These are phyloP conservation scores for Polymixis flavicincta DNA, from an alignment of 2,888 invertebrate genomes.

Conservation along the genomic window DNA sequence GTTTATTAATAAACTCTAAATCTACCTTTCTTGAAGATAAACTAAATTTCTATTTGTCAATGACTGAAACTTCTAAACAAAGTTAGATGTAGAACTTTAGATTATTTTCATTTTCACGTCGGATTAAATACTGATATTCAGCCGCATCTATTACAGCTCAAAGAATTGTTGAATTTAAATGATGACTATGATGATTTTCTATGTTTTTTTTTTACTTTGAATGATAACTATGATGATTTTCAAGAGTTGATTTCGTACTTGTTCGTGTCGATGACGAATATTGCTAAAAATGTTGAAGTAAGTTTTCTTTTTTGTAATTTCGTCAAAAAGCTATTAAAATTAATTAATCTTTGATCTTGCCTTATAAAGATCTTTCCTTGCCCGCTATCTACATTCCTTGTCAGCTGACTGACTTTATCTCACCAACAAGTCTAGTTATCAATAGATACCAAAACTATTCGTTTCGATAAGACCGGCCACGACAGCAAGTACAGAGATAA, in stretches of 20 bases:
- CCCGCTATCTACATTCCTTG: neutral
- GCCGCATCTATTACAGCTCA: neutral
- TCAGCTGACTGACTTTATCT: conserved; percentile 33
- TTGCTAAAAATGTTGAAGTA: neutral
- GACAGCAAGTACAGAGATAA: conserved; percentile 47
- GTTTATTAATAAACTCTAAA: neutral
- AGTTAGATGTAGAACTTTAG: neutral
- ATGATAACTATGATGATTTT: neutral
- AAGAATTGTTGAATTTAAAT: neutral
- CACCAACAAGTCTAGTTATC: conserved; percentile 41
- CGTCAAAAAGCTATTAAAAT: neutral
- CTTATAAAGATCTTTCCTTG: conserved; percentile 28
- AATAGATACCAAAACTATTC: conserved; percentile 41
- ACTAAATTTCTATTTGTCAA: neutral
- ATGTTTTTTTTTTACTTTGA: too few relatives aligned
- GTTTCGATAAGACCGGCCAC: conserved; percentile 39
- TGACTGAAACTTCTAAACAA: neutral
- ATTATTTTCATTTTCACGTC: neutral
- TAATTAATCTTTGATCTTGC: conserved; percentile 1
- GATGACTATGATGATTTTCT: neutral
- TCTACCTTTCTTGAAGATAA: neutral
- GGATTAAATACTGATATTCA: neutral
- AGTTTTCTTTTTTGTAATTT: neutral
- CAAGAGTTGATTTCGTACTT: neutral
- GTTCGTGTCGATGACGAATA: neutral